Evolutionary conservation across 2,888 invertebrate species (phyloP), one percentile per base, ranked within the genome.

Genomic region (Nymphalis c-album): DNA sequence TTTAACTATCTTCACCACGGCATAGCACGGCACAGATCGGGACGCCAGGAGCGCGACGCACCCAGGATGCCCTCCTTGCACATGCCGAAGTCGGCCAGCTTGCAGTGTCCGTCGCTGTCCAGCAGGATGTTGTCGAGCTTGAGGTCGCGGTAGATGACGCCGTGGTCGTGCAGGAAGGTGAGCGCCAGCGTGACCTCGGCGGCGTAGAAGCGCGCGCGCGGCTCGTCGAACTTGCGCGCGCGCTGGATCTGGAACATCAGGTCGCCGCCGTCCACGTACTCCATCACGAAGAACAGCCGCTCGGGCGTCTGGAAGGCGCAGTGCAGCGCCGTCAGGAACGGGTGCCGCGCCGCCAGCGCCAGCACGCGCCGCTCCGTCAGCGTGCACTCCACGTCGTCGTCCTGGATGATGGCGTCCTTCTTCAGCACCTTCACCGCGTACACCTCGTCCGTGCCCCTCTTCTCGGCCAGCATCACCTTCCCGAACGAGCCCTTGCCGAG

Each of bases 221-320:
- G 96, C 89, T 99, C 99, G 88, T 99, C 99, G 92, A 99, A 99
- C 93, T 99, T 99, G 73, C 99, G 94, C 71, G 99, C 98, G 82
- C 98, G 95, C 93, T 99, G 99, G 78, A 99, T 99, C 95, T 99
- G 99, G 94, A 99, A 99, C 98, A 99, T 99, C 79, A 99, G 94
- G 93, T 98, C 99, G 77, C 99, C 99, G 76, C 99, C 99, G 90
- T 99, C 85, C 64, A 99, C 99, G 90, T 99, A 99, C 93, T 99
- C 99, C 99, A 99, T 99, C 75, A 99, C 98, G 92, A 99, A 99
- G 94, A 99, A 99, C 75, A 99, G 94, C 16, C 98, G 95, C 87
- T 98, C 98, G 90, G 95, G 94, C 67, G 99, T 99, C 92, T 99
- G 99, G 94, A 98, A 99, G 93, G 98, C 98, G 83, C 96, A 98